These are phyloP conservation scores for Nebria brevicollis DNA, from an alignment of 2,888 invertebrate species.

Conservation along the genomic window DNA sequence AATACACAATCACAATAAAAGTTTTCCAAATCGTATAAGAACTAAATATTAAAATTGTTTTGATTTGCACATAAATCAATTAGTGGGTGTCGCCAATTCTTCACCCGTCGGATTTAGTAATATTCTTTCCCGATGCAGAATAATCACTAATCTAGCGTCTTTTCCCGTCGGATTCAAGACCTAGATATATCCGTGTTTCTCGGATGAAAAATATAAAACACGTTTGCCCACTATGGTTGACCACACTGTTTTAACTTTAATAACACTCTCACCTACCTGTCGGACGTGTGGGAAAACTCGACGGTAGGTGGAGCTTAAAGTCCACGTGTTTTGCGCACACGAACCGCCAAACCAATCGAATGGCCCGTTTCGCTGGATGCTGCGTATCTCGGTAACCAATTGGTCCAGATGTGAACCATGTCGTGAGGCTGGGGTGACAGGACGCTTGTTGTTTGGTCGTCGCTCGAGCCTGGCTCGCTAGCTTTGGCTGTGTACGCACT, in stretches of 20 bases:
- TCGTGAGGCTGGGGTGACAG: conserved; percentile 53
- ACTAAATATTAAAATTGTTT: too few species aligned
- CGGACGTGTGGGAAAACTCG: conserved; percentile 10
- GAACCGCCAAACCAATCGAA: conserved; percentile 55
- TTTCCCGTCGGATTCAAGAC: background rate
- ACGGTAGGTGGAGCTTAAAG: conserved; percentile 22
- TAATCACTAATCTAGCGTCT: background rate
- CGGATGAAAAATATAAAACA: conserved; percentile 3
- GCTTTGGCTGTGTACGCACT: background rate
- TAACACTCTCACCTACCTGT: conserved; percentile 21
- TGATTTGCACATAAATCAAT: too few species aligned
- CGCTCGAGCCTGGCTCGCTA: background rate
- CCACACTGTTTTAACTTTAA: conserved; percentile 22
- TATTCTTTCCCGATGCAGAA: background rate
- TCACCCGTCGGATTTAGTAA: background rate
- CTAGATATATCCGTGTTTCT: background rate
- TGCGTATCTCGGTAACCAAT: conserved; percentile 59
- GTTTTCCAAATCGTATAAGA: too few species aligned
- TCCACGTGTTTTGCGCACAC: conserved; percentile 57
- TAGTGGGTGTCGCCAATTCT: too few species aligned
- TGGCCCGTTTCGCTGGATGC: conserved; percentile 55
- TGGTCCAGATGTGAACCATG: conserved; percentile 63
- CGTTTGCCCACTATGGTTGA: conserved; percentile 9
- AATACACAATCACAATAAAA: too few species aligned
- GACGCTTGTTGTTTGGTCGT: conserved; percentile 50